A percentile compares a stretch with the other conserved stretches of the same genome.
Conservation (phyloP, 2,888 invertebrate genomes). For the Aphrophora alni region DNA sequence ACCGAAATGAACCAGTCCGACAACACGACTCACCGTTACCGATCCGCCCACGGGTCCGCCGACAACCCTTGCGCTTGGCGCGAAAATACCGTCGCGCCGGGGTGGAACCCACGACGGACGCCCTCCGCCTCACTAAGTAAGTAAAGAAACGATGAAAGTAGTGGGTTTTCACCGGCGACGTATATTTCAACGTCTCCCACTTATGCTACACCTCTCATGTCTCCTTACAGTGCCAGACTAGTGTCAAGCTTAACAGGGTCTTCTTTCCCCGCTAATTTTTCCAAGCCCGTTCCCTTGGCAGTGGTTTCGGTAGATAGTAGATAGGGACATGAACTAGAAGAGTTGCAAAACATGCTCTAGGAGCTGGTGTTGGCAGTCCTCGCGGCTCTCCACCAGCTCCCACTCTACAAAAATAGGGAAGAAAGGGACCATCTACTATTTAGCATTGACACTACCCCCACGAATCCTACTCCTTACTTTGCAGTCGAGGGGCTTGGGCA, state of each 20-base stretch:
- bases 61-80: slow-evolving; percentile 62
- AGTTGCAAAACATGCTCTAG: no score
- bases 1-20: no score
- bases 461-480: no score
- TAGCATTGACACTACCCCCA: no score
- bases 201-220: slow-evolving; percentile 68
- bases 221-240: slow-evolving; percentile 69
- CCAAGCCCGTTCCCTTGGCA: slow-evolving; percentile 72
- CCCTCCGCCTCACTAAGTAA: slow-evolving; percentile 61
- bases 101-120: slow-evolving; percentile 52
- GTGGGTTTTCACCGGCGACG: slow-evolving; percentile 58
- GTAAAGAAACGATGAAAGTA: slow-evolving; percentile 63
- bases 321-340: no score
- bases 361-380: no score
- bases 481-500: no score
- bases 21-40: slow-evolving; percentile 56
- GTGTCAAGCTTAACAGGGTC: slow-evolving; percentile 73
- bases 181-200: slow-evolving; percentile 58
- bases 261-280: slow-evolving; percentile 74
- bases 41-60: slow-evolving; percentile 61
- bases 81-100: slow-evolving; percentile 57
- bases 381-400: no score
- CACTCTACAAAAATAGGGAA: no score
- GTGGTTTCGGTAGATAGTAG: slow-evolving; percentile 68
- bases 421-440: no score